Evolutionary conservation across 2,113 vertebrate species (phyloP), one percentile per base, ranked within the genome.

Genomic region (Silurus asotus): DNA sequence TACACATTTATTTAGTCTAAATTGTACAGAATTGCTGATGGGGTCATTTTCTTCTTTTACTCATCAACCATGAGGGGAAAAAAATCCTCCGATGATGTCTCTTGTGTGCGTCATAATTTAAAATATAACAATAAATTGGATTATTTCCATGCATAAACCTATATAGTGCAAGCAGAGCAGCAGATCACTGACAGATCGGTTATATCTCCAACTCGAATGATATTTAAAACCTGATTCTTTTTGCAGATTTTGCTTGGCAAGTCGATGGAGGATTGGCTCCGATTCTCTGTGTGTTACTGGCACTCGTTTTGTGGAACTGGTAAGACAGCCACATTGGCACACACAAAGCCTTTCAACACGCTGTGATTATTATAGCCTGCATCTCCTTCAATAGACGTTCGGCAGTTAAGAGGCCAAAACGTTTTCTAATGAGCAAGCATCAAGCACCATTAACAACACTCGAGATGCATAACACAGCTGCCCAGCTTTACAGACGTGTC

Each of bases 251-350:
- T 94, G 86, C 90, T 92, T 87, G 93, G 90, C 45, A 90, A 86
- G 81, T 93, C 69, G 74, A 94, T 94, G 94, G 93, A 92, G 89
- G 93, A 93, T 87, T 94, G 94, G 93, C 88, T 94, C 84, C 91
- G 93, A 84, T 94, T 94, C 88, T 94, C 93, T 0, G 93, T 94
- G 81, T 94, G 92, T 88, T 92, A 92, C 89, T 93, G 93, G 91
- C 92, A 91, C 88, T 90, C 92, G 20, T 94, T 93, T 90, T 93
- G 93, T 92, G 92, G 92, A 90, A 92, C 91, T n/a, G 93, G 91
- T 93, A 91, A 74, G 79, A 72, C 28, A 15, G 19, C 9, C 56
- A 37, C 37, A 4, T 53, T 11, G 53, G 45, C 65, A 64, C 64
- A 58, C 17, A 53, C 59, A 15, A 7, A 51, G 37, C 15, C 10